Percentiles rank a stretch among this genome's conserved stretches.
Conservation (phyloP, 2,113 vertebrate species). For the Vulpes lagopus region DNA sequence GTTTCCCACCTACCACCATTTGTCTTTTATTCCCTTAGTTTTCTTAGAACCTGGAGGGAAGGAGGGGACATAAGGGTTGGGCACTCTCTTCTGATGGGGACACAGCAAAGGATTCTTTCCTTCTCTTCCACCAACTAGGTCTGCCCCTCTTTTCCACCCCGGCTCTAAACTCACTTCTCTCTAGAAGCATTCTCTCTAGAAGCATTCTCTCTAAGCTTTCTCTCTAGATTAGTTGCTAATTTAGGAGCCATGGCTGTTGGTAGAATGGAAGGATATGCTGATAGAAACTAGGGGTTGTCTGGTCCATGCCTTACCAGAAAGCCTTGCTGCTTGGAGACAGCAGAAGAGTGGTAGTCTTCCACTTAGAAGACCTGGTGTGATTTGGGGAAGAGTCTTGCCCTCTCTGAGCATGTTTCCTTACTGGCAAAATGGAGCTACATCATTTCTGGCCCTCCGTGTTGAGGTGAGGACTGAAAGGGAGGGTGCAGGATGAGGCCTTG, state of each 20-base stretch:
- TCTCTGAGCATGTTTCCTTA: neutral
- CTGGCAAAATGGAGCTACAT: neutral
- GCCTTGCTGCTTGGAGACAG: neutral
- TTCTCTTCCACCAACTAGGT: neutral
- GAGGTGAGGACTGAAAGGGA: neutral
- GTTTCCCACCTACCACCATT: rapidly evolving
- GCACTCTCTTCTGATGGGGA: neutral
- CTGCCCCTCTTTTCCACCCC: neutral
- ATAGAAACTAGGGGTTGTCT: neutral
- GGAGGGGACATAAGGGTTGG: neutral
- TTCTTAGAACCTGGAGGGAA: neutral
- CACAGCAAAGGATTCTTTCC: neutral
- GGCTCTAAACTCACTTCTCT: neutral
- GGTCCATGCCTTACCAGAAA: neutral
- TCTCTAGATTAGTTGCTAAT: neutral
- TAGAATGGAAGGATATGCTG: neutral
- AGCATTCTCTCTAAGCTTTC: neutral
- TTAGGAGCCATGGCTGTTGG: neutral
- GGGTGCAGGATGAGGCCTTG: neutral
- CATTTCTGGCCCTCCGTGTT: neutral
- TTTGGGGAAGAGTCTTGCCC: neutral
- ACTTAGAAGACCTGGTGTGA: neutral
- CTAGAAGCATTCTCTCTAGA: no score
- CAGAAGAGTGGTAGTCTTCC: neutral
- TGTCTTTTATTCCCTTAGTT: neutral